A percentile compares a stretch with the other conserved stretches of the same genome.
phyloP scores from a whole-genome alignment of 64 coral and sea anemone genomes.

The Montipora capricornis region DNA sequence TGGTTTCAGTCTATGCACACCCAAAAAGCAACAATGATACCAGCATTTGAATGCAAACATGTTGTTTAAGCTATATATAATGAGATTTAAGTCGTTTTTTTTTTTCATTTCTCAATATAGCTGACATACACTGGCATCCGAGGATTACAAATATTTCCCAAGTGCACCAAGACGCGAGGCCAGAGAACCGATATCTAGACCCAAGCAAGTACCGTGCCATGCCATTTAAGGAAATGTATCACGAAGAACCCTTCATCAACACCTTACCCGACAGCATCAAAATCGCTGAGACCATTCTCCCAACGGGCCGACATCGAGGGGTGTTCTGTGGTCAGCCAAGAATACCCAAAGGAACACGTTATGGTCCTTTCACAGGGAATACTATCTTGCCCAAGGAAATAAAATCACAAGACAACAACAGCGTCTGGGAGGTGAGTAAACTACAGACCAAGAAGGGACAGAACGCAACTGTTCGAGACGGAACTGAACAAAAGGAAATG shows the following conservation, averaged over 20 bases:
- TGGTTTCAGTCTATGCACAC: too few species aligned
- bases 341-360: constrained; percentile 95
- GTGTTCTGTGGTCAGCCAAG: constrained; percentile 81
- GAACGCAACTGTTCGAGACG: background rate
- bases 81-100: background rate
- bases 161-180: constrained; percentile 15
- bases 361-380: constrained; percentile 88
- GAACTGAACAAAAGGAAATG: background rate
- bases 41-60: too few species aligned
- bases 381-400: constrained; percentile 65
- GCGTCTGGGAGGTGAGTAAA: constrained; percentile 84
- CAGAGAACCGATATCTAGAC: background rate
- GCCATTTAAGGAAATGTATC: constrained; percentile 67
- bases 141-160: constrained; percentile 19
- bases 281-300: constrained; percentile 78
- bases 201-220: constrained; percentile 25
- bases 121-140: constrained; percentile 19
- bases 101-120: background rate
- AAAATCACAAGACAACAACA: constrained; percentile 56
- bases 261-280: constrained; percentile 83
- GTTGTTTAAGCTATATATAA: too few species aligned
- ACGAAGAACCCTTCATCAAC: constrained; percentile 15
- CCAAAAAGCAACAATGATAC: too few species aligned
- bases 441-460: background rate
- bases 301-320: constrained; percentile 75